phyloP scores from a whole-genome alignment of 2,113 vertebrate species.

The Ceyx melanurus region DNA sequence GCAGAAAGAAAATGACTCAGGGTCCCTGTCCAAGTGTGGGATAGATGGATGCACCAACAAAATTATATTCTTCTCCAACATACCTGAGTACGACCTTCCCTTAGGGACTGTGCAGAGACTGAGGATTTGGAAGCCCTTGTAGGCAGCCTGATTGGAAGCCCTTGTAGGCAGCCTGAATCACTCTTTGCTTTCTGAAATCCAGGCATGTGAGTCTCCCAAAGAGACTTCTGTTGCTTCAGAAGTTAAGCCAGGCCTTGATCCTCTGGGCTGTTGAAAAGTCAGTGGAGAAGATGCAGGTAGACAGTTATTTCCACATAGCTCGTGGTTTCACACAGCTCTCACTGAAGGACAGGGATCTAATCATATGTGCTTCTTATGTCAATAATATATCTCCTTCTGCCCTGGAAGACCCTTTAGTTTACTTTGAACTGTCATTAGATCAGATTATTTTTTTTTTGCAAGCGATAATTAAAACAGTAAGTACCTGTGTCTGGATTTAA shows the following conservation, averaged over 20 bases:
- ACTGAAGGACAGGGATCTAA: not conserved
- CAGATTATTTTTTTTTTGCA: not conserved
- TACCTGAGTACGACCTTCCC: not conserved
- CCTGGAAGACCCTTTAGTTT: not conserved
- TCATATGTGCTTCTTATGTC: not conserved
- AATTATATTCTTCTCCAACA: not conserved
- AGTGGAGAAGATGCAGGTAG: conserved; percentile 1
- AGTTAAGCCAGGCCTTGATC: not conserved
- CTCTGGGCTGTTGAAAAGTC: not conserved
- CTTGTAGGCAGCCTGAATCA: not conserved
- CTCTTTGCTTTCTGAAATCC: not conserved
- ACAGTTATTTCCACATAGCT: not conserved
- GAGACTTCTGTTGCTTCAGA: not conserved
- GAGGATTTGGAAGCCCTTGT: not conserved
- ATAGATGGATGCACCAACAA: not conserved
- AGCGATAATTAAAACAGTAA: conserved; percentile 58
- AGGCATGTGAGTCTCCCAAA: not conserved
- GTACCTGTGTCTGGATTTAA: conserved; percentile 56
- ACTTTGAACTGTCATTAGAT: conserved; percentile 48
- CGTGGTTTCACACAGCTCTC: not conserved
- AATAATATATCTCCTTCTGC: not conserved
- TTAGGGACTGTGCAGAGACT: not conserved
- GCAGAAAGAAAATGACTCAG: not conserved
- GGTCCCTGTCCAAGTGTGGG: not conserved
- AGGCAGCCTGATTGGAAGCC: not conserved